A percentile compares a stretch with the other conserved stretches of the same genome.
Evolutionary conservation across 2,888 invertebrate genomes (phyloP).

Genomic region (Lycaena phlaeas): DNA sequence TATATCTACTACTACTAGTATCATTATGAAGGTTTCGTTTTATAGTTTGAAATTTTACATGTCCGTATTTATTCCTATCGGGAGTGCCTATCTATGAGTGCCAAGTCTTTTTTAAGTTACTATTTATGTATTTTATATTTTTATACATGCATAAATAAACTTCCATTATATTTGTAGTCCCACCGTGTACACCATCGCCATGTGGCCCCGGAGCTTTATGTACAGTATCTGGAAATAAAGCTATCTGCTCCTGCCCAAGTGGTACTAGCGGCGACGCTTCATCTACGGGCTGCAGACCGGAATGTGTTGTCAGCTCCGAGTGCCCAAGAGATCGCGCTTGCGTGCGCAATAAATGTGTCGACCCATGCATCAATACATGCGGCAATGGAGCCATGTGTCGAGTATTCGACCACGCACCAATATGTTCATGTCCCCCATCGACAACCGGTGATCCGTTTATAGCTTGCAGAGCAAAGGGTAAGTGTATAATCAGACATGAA

Average conservation of each 20-base stretch:
- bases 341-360: constrained; percentile 82
- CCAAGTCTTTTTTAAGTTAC: too few relatives aligned
- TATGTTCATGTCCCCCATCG: constrained; percentile 83
- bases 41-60: too few relatives aligned
- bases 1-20: too few relatives aligned
- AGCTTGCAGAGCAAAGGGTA: constrained; percentile 68
- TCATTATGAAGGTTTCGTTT: too few relatives aligned
- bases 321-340: constrained; percentile 85
- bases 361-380: constrained; percentile 88
- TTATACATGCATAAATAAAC: neutral
- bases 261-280: constrained; percentile 83
- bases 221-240: constrained; percentile 65
- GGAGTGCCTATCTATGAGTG: too few relatives aligned
- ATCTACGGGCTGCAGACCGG: constrained; percentile 84
- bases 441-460: constrained; percentile 87
- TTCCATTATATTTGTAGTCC: constrained; percentile 37
- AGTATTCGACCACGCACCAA: constrained; percentile 69
- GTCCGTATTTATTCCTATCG: too few relatives aligned
- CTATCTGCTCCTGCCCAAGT: constrained; percentile 82
- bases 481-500: neutral
- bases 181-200: constrained; percentile 80
- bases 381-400: constrained; percentile 84
- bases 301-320: constrained; percentile 87
- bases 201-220: constrained; percentile 88
- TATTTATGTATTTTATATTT: neutral